Base-by-base conservation (phyloP, 2,888 invertebrate genomes). In the Cephalotes varians region DNA sequence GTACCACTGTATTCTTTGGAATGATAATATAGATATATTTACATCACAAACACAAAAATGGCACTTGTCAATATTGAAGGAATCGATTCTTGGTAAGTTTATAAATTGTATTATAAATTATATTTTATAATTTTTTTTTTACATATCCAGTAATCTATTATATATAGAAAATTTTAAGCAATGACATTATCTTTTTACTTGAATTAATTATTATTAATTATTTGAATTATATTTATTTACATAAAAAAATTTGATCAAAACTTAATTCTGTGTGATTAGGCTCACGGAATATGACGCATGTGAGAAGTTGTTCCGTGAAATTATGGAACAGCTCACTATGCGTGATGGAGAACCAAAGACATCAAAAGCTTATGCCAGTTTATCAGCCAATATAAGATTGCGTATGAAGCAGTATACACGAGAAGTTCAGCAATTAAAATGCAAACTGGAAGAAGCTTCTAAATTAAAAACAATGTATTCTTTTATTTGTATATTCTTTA, bases 281-380 rank as follows among this genome's bases (percentile, higher is more conserved):
- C 94, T 96, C 18, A 93, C 95, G 0, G 97, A 97, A 91, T 95
- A 96, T 93, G 96, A 97, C 89, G 96, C 96, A 0, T 97, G 97
- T 90, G 96, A 97, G 90, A 96, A 96, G 83, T 92, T 97, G 31
- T 96, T 95, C 90, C 95, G 96, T 64, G 96, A 96, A 88, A 96
- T 97, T 67, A 96, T 96, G 94, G 96, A 96, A 82, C 96, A 96
- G 90, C 91, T 97, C 10, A 95, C 95, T 0, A 92, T 95, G 76
- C 95, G 97, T 71, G 96, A 96, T 86, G 95, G 95, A 85, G 95
- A 96, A 85, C 93, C 95, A 44, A 95, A 95, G 90, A 94, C 95
- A 2, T 96, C 96, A 0, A 95, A 95, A 65, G 95, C 95, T 71
- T 96, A 96, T 92, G 95, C 96, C 4, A 95, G 95, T 81, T 93